Percentiles rank a stretch among this genome's conserved stretches.
Conservation (phyloP, 1,140 invertebrate genomes). For the Papilio dardanus region DNA sequence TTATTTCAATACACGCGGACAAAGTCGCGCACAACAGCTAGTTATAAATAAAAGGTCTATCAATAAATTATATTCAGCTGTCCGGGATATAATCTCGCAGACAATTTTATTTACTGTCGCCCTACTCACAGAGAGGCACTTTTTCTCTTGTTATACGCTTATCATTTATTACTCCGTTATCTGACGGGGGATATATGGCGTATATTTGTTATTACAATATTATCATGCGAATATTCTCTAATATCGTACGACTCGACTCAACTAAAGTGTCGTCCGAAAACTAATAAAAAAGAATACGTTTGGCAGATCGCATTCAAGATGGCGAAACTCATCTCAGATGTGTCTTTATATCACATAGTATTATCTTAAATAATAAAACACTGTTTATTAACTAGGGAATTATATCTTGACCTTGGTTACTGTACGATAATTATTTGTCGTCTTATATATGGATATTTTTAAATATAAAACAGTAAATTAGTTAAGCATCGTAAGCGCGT, state of each 20-base stretch:
- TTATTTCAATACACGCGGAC: too few relatives aligned
- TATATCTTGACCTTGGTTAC: slow-evolving; percentile 24
- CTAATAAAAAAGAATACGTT: slow-evolving; percentile 28
- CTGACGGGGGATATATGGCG: slow-evolving; percentile 47
- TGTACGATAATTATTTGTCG: not conserved
- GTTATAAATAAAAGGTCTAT: not conserved
- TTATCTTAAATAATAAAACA: slow-evolving; percentile 12
- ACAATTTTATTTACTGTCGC: slow-evolving; percentile 44
- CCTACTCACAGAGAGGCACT: slow-evolving; percentile 40
- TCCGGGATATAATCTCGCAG: slow-evolving; percentile 22
- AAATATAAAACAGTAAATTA: not conserved
- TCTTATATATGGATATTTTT: not conserved
- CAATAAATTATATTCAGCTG: slow-evolving; percentile 8
- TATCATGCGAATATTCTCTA: slow-evolving; percentile 45
- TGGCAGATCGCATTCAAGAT: slow-evolving; percentile 18
- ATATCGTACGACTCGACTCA: slow-evolving; percentile 21
- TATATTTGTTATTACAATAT: slow-evolving; percentile 54
- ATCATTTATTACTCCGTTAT: slow-evolving; percentile 65
- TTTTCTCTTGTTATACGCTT: slow-evolving; percentile 52
- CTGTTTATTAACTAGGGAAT: slow-evolving; percentile 28
- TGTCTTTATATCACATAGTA: not conserved
- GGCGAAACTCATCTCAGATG: slow-evolving; percentile 16
- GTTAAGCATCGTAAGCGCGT: too few relatives aligned
- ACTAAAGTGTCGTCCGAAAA: slow-evolving; percentile 35
- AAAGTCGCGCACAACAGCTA: too few relatives aligned